A percentile compares a stretch with the other conserved stretches of the same genome.
Evolutionary conservation across 1,140 invertebrate genomes (phyloP).

Genomic region (Drosophila lini): DNA sequence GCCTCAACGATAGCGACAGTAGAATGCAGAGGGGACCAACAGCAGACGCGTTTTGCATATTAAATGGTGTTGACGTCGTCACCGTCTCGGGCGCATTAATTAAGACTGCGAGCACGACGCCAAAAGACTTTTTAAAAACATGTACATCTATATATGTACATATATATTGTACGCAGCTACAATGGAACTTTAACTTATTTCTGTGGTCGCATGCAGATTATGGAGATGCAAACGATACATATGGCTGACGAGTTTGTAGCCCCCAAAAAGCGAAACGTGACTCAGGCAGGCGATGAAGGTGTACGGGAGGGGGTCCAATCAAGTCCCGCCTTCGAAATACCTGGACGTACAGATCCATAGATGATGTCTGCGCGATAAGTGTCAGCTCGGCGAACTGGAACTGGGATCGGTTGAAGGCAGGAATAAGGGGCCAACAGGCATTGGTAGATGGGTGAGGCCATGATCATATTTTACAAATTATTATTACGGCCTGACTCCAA

Average conservation of each 20-base stretch:
- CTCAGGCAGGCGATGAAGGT: conserved; percentile 32
- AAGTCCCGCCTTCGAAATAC: conserved; percentile 50
- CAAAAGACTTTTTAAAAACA: conserved; percentile 39
- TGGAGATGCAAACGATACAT: conserved; percentile 56
- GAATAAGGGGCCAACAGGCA: not conserved
- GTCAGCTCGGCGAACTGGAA: conserved; percentile 48
- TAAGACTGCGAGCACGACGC: conserved; percentile 51
- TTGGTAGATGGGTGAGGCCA: conserved; percentile 54
- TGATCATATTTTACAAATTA: conserved; percentile 74
- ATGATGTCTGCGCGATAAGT: conserved; percentile 67
- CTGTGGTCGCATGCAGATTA: conserved; percentile 45
- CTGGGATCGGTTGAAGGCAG: conserved; percentile 27
- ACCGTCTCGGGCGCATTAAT: conserved; percentile 62
- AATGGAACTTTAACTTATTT: conserved; percentile 72
- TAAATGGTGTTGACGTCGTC: conserved; percentile 47
- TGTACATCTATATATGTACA: conserved; percentile 8
- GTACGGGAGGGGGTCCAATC: conserved; percentile 17
- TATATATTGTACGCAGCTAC: conserved; percentile 41
- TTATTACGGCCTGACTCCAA: conserved; percentile 46
- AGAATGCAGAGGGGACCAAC: conserved; percentile 34
- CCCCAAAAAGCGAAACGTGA: conserved; percentile 64
- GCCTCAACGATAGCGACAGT: conserved; percentile 35
- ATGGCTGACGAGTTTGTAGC: conserved; percentile 52
- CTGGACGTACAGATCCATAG: conserved; percentile 53
- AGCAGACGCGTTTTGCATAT: conserved; percentile 70